phyloP scores from a whole-genome alignment of 2,888 invertebrate genomes.

The Leucophenga maculata region DNA sequence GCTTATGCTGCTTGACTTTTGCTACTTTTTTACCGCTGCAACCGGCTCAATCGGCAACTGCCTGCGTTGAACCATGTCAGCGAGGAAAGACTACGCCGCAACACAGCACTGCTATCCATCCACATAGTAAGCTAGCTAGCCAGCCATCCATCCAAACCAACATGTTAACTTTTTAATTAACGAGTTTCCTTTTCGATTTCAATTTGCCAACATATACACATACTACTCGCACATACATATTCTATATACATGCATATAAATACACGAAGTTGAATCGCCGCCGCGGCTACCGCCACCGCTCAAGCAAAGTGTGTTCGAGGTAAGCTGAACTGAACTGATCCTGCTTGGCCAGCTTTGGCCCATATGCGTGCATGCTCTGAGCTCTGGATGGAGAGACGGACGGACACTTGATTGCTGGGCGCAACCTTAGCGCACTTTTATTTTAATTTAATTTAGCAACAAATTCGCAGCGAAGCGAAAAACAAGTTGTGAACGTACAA shows the following conservation, averaged over 20 bases:
- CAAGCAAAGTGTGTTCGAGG: too few relatives aligned
- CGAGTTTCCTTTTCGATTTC: conserved; percentile 69
- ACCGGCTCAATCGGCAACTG: conserved; percentile 9
- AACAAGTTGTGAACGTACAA: conserved; percentile 15
- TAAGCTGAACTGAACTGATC: not conserved
- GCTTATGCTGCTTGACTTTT: conserved; percentile 27
- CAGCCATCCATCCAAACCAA: conserved; percentile 38
- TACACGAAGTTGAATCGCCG: too few relatives aligned
- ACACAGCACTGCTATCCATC: too few relatives aligned
- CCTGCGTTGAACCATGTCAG: not conserved
- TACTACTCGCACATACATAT: not conserved
- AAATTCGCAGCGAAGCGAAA: conserved; percentile 34
- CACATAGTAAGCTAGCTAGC: conserved; percentile 28
- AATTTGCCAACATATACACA: conserved; percentile 59
- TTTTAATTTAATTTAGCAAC: conserved; percentile 60
- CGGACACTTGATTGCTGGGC: conserved; percentile 27
- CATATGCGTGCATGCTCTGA: conserved; percentile 5
- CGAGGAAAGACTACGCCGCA: too few relatives aligned
- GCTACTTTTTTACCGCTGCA: conserved; percentile 16
- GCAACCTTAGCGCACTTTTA: conserved; percentile 51
- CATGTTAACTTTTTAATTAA: conserved; percentile 69
- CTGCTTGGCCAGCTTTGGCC: not conserved
- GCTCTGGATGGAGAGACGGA: not conserved
- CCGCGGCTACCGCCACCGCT: too few relatives aligned
- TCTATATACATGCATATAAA: too few relatives aligned